Conservation (phyloP, 2,888 invertebrate species). For the Drosophila meridiana region DNA sequence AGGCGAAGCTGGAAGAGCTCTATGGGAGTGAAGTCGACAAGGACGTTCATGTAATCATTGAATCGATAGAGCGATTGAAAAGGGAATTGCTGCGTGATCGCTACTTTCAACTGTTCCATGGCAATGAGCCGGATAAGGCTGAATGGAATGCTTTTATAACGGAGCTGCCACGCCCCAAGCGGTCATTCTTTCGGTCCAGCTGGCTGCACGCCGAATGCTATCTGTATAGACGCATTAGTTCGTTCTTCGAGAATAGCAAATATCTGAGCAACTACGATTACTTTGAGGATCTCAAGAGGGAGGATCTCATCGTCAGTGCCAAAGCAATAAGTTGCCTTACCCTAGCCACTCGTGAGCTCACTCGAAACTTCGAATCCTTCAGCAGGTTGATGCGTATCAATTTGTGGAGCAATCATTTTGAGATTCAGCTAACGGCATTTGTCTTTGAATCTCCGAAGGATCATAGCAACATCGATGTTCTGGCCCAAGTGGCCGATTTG, state of each 20-base stretch:
- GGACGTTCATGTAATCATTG: constrained; percentile 89
- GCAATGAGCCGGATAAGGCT: constrained; percentile 76
- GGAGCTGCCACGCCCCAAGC: constrained; percentile 83
- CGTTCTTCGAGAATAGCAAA: constrained; percentile 88
- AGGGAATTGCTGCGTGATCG: constrained; percentile 96
- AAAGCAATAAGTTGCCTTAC: constrained; percentile 63
- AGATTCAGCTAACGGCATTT: constrained; percentile 75
- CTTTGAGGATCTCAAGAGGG: constrained; percentile 90
- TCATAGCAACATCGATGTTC: constrained; percentile 32
- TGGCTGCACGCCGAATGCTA: constrained; percentile 98
- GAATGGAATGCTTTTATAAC: constrained; percentile 86
- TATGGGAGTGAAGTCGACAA: constrained; percentile 88
- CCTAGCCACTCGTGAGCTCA: constrained; percentile 41
- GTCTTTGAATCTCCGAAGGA: constrained; percentile 13
- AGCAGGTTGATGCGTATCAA: constrained; percentile 86
- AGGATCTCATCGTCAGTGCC: constrained; percentile 85
- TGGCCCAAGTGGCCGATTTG: constrained; percentile 85
- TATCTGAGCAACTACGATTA: constrained; percentile 89
- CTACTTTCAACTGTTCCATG: constrained; percentile 86
- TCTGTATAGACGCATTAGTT: constrained; percentile 90
- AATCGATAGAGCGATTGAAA: constrained; percentile 91
- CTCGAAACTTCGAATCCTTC: constrained; percentile 48
- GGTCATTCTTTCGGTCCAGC: constrained; percentile 89
- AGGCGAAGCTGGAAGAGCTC: constrained; percentile 86
- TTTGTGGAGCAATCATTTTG: constrained; percentile 95